phyloP scores from a whole-genome alignment of 2,888 invertebrate species.

The Stenchaetothrips biformis region DNA sequence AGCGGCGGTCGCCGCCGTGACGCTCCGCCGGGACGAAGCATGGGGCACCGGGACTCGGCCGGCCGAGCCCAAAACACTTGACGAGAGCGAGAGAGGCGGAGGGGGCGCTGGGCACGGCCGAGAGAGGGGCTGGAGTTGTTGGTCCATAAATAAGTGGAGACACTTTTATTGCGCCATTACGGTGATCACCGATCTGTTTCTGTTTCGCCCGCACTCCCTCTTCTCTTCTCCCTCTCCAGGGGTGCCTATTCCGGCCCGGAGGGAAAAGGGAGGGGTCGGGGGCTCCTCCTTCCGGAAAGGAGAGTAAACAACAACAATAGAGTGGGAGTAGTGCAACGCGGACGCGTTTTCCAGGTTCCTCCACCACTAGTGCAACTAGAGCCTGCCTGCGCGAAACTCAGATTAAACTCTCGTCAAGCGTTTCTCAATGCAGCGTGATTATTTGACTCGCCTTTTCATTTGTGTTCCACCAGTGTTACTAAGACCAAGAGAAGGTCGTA shows the following conservation, averaged over 20 bases:
- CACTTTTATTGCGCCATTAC: conserved; percentile 23
- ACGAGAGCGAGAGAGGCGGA: neutral
- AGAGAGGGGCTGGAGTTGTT: neutral
- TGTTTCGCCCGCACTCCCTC: neutral
- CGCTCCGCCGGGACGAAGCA: neutral
- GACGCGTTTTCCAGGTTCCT: neutral
- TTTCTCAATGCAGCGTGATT: too few relatives aligned
- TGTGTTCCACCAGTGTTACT: too few relatives aligned
- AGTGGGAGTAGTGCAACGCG: neutral
- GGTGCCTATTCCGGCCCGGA: neutral
- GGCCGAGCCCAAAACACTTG: neutral
- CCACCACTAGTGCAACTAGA: too few relatives aligned
- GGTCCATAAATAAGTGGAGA: conserved; percentile 18
- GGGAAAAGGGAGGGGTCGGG: neutral
- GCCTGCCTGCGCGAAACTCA: too few relatives aligned
- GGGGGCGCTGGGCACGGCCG: neutral
- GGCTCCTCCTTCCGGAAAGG: neutral
- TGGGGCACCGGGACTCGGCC: neutral
- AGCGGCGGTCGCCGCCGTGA: neutral
- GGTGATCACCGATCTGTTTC: conserved; percentile 14
- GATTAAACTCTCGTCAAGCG: too few relatives aligned
- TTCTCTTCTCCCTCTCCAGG: neutral
- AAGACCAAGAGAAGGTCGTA: too few relatives aligned
- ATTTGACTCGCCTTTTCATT: too few relatives aligned
- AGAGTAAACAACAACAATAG: neutral